Conservation (phyloP, 2,888 invertebrate genomes). For the Cephalotes varians region DNA sequence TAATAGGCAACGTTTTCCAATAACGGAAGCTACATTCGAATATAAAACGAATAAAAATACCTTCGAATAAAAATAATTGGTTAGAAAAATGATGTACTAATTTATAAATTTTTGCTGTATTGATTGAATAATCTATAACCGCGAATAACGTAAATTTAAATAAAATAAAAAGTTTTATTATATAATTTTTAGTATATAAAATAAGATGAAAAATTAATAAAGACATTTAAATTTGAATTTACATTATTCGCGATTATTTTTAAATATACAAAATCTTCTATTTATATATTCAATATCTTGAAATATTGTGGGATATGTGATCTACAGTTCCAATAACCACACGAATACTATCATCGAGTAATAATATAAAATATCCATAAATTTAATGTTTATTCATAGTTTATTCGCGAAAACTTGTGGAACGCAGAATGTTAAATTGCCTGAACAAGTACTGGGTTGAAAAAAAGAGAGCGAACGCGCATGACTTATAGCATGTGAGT, state of each 20-base stretch:
- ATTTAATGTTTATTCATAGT: slow-evolving; percentile 38
- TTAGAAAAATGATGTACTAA: background rate
- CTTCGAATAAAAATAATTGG: background rate
- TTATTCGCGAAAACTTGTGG: slow-evolving; percentile 13
- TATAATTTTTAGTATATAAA: no score
- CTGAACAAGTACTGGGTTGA: slow-evolving; percentile 10
- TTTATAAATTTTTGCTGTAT: background rate
- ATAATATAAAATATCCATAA: slow-evolving; percentile 28
- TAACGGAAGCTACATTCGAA: background rate
- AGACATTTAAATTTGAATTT: no score
- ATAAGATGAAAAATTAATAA: no score
- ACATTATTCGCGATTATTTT: no score
- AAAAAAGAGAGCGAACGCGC: slow-evolving; percentile 41
- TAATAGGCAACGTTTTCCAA: background rate
- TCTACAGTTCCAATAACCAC: slow-evolving; percentile 10
- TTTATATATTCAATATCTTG: background rate
- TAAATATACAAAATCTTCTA: background rate
- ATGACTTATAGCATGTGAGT: slow-evolving; percentile 49
- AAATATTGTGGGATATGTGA: background rate
- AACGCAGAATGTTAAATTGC: slow-evolving; percentile 42
- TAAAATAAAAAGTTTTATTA: no score
- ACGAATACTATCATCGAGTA: background rate
- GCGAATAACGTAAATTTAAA: background rate
- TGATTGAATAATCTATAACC: background rate
- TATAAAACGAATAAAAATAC: background rate